A percentile compares a stretch with the other conserved stretches of the same genome.
These are phyloP conservation scores for Enteromius treurensis DNA, from an alignment of 2,797 vertebrate genomes.

Conservation along the genomic window DNA sequence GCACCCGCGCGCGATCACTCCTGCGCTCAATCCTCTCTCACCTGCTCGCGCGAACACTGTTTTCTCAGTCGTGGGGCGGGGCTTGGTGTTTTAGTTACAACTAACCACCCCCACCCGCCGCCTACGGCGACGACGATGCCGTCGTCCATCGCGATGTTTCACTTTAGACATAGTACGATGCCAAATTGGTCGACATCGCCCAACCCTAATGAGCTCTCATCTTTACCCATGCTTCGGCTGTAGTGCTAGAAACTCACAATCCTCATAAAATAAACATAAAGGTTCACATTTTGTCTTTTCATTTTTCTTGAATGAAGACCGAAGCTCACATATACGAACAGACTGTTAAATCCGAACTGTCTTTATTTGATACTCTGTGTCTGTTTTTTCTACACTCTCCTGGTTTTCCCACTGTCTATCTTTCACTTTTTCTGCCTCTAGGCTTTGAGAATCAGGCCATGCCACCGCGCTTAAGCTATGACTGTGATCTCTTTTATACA, in stretches of 20 bases:
- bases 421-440: constrained; percentile 23
- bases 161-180: too few species aligned
- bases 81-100: too few species aligned
- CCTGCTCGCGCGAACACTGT: too few species aligned
- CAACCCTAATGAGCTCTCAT: background rate
- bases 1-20: too few species aligned
- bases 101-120: too few species aligned
- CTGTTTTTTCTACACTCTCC: constrained; percentile 23
- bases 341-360: constrained; percentile 2
- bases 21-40: too few species aligned
- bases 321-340: background rate
- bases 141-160: too few species aligned
- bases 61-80: too few species aligned
- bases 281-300: constrained; percentile 21
- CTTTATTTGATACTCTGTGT: constrained; percentile 13
- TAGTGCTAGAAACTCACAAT: constrained; percentile 4
- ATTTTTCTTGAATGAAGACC: background rate
- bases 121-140: too few species aligned
- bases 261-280: constrained; percentile 28
- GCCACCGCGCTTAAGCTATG: constrained; percentile 42
- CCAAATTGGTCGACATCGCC: too few species aligned
- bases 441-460: constrained; percentile 50
- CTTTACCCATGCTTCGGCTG: constrained; percentile 10
- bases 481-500: constrained; percentile 22
- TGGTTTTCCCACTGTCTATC: constrained; percentile 26